Base-by-base conservation (phyloP, 2,888 invertebrate species). In the Tuberolachnus salignus region DNA sequence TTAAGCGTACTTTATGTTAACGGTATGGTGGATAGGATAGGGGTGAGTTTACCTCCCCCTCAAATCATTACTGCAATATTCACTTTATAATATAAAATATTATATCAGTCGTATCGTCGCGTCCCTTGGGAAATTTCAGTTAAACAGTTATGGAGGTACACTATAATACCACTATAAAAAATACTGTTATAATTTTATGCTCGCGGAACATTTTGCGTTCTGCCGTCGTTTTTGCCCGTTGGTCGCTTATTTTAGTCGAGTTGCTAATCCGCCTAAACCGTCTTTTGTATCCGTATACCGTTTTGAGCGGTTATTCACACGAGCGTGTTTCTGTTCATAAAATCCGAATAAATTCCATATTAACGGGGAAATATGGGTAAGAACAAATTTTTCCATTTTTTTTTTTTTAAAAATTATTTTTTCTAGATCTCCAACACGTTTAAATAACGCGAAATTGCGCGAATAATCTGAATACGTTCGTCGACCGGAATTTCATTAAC, bases 81-180 rank as follows among this genome's bases (percentile, higher is more conserved):
- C 49, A 34, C 26, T 72, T 72, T 72, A 34, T 59, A 23, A 46
- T 46, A 71, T 23, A 46, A 57, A 46, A 71, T 46, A 34, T 34
- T 34, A 46, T 44, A 23, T 46, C 71, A 59, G 46, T 23, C 4
- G 13, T 14, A 11, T 51, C 14, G n/a, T 13, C 23, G 16, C 10
- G 1, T 59, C 71, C 14, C 59, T 9, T 1, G 46, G 59, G 59
- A 71, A 72, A 72, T 72, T 26, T 34, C 26, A 34, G 26, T 59
- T 49, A 59, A 57, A 72, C 26, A 72, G 46, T 59, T 71, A 46
- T 59, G 14, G 49, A 59, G 26, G 13, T 19, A 19, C 14, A 19
- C 3, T 72, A 26, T 11, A 4, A 63, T 42, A 26, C 16, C n/a
- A 26, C 11, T 11, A 64, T 64, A 71, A 44, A 70, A 44, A 21